These are phyloP conservation scores for Eupleurogrammus muticus DNA, from an alignment of 2,797 vertebrate genomes.

Conservation along the genomic window DNA sequence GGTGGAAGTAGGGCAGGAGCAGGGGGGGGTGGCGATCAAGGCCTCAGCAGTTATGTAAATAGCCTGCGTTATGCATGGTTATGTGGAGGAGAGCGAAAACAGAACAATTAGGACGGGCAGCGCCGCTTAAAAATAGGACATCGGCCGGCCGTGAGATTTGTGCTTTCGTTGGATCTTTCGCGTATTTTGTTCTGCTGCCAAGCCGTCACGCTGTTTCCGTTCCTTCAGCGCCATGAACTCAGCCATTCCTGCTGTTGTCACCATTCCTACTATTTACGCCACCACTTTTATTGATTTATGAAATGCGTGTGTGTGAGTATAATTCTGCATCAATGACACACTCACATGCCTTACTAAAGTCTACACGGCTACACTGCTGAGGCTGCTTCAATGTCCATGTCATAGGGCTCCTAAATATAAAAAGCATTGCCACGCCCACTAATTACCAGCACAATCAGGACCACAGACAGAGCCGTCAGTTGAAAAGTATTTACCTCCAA, in stretches of 20 bases:
- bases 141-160: slow-evolving; percentile 54
- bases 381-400: too few species aligned
- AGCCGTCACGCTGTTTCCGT: background rate
- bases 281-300: too few species aligned
- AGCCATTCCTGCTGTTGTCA: background rate
- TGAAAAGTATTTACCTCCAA: background rate
- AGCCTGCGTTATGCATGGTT: slow-evolving; percentile 34
- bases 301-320: too few species aligned
- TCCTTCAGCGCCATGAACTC: background rate
- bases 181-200: background rate
- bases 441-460: background rate
- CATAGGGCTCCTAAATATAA: too few species aligned
- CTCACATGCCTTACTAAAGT: too few species aligned
- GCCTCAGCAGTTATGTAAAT: slow-evolving; percentile 79
- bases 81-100: slow-evolving; percentile 38
- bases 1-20: slow-evolving; percentile 80
- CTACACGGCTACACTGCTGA: too few species aligned
- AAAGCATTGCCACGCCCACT: background rate
- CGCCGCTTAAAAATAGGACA: slow-evolving; percentile 55
- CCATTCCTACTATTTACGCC: too few species aligned
- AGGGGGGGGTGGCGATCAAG: slow-evolving; percentile 68
- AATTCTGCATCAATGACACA: too few species aligned
- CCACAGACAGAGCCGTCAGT: background rate
- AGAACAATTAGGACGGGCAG: slow-evolving; percentile 33
- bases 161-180: slow-evolving; percentile 61